phyloP scores from a whole-genome alignment of 2,888 invertebrate genomes.

The Gymnosoma rotundatum region DNA sequence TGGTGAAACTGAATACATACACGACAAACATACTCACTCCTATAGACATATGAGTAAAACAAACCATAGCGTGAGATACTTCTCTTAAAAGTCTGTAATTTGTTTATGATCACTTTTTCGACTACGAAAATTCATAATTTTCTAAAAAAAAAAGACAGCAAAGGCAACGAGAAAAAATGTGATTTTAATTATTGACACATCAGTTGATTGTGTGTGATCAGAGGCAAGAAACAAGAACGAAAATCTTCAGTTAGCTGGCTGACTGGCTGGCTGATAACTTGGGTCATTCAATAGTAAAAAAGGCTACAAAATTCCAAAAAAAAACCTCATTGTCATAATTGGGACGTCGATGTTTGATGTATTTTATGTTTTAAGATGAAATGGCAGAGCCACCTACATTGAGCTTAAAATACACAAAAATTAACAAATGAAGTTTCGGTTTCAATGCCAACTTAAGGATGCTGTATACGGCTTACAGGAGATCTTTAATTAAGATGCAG shows the following conservation, averaged over 20 bases:
- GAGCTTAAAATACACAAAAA: slow-evolving; percentile 51
- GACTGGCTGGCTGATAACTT: background rate
- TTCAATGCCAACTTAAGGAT: slow-evolving; percentile 55
- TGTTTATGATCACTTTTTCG: slow-evolving; percentile 37
- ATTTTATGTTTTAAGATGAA: slow-evolving; percentile 54
- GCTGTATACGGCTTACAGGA: slow-evolving; percentile 29
- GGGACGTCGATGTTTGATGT: slow-evolving; percentile 37
- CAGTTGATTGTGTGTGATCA: slow-evolving; percentile 55
- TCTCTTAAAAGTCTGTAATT: slow-evolving; percentile 55
- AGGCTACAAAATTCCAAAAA: slow-evolving; percentile 20
- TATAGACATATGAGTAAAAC: slow-evolving; percentile 9
- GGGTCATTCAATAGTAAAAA: slow-evolving; percentile 15
- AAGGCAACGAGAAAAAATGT: slow-evolving; percentile 59
- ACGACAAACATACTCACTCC: background rate
- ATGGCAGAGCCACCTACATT: slow-evolving; percentile 68
- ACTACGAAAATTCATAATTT: slow-evolving; percentile 69
- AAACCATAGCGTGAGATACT: slow-evolving; percentile 68
- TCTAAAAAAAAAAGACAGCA: slow-evolving; percentile 31
- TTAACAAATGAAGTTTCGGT: slow-evolving; percentile 55
- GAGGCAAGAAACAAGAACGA: slow-evolving; percentile 45
- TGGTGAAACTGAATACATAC: slow-evolving; percentile 41
- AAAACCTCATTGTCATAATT: slow-evolving; percentile 31
- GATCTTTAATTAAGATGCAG: slow-evolving; percentile 55
- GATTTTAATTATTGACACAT: slow-evolving; percentile 67
- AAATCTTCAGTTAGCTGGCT: slow-evolving; percentile 51